phyloP scores from a whole-genome alignment of 1,140 invertebrate species.

The Hydropsyche tenuis region DNA sequence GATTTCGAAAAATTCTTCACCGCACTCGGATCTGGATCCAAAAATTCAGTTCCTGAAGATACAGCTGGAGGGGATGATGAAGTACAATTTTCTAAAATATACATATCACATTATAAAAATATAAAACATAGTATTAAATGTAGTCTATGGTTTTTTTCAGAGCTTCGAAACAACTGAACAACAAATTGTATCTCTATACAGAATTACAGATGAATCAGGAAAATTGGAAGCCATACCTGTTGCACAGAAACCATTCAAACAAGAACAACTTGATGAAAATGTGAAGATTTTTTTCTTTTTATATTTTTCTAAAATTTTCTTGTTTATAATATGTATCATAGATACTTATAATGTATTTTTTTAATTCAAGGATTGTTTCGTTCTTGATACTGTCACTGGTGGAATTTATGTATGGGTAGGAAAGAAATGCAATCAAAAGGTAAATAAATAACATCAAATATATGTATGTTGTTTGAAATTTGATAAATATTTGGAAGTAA shows the following conservation, averaged over 20 bases:
- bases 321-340: slow-evolving; percentile 8
- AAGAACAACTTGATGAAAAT: slow-evolving; percentile 75
- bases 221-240: slow-evolving; percentile 70
- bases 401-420: slow-evolving; percentile 90
- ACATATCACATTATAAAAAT: not conserved
- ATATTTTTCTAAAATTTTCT: not conserved
- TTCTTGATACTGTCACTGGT: slow-evolving; percentile 81
- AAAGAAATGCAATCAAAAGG: slow-evolving; percentile 70
- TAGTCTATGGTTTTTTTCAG: slow-evolving; percentile 32
- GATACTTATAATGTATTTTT: not conserved
- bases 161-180: slow-evolving; percentile 66
- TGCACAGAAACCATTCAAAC: slow-evolving; percentile 71
- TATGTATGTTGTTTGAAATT: not conserved
- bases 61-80: slow-evolving; percentile 72
- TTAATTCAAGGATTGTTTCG: slow-evolving; percentile 76
- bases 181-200: slow-evolving; percentile 67
- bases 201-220: slow-evolving; percentile 74
- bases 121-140: not conserved
- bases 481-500: not conserved
- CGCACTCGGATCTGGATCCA: slow-evolving; percentile 73
- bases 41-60: slow-evolving; percentile 72
- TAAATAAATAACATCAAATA: slow-evolving; percentile 46
- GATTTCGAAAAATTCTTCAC: slow-evolving; percentile 75
- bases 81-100: slow-evolving; percentile 49
- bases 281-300: slow-evolving; percentile 58